Base-by-base conservation (phyloP, 1,140 invertebrate species). In the Euura lappo region DNA sequence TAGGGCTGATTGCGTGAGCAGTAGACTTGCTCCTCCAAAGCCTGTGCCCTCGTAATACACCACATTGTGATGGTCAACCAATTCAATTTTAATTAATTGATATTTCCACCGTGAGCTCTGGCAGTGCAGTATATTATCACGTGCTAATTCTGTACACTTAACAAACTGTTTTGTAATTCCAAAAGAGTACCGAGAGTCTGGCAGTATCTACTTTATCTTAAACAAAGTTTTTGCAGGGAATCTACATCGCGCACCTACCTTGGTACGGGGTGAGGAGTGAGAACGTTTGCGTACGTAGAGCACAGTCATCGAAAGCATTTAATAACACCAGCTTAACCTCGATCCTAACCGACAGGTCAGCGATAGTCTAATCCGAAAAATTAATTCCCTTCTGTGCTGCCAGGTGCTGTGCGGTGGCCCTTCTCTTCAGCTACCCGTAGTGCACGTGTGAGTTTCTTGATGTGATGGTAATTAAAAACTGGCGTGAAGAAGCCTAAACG, bases 361-460 rank as follows among this genome's bases (percentile, higher is more conserved):
- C 82, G 84, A 87, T 85, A 85, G 86, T 79, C 82, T 87, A 86
- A 87, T 87, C 86, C 83, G 75, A 85, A 83, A 87, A 86, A 87
- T 83, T 82, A 86, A 87, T 87, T 87, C 85, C 77, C 76, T 78
- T 79, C 74, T 74, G 77, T 71, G 70, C 74, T 74, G 80, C 82
- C 85, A 85, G 82, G 83, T 86, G 85, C 81, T 79, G 76, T 81
- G 81, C 74, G 77, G 76, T 65, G 64, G 45, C 44, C 6, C n/a
- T 70, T 67, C 46, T 71, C 65, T 72, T 51, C 73, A 72, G 65
- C 70, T 65, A 45, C 69, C 69, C 72, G 72, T 68, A 74, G 67
- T 65, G 51, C 51, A 60, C 51, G 51, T 60, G 51, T 60, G 51
- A 28, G 28, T 28, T 28, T 28, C 28, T 28, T 28, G 51, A 60